Conservation (phyloP, 2,888 invertebrate genomes). For the Drosophila lutescens region DNA sequence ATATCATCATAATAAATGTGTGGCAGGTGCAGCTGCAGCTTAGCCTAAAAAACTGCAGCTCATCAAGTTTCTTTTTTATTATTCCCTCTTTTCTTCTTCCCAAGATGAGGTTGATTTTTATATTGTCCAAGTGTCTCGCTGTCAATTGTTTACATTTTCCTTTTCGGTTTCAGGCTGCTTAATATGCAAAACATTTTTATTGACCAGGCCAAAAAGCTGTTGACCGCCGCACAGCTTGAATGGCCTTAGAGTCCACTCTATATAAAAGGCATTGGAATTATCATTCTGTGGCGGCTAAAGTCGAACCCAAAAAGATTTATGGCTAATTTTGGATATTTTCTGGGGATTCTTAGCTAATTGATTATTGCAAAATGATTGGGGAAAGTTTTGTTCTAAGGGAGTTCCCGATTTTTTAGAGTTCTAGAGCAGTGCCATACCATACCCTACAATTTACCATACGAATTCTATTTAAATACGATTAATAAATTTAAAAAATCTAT, state of each 20-base stretch:
- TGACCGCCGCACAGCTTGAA: conserved; percentile 55
- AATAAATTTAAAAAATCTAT: no score
- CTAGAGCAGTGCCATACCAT: no score
- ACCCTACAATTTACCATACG: no score
- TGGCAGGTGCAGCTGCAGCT: conserved; percentile 50
- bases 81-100: conserved; percentile 25
- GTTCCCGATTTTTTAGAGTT: neutral
- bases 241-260: conserved; percentile 45
- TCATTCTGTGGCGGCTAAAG: conserved; percentile 30
- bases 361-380: neutral
- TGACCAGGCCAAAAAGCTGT: conserved; percentile 66
- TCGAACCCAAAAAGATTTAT: conserved; percentile 7
- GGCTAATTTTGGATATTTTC: neutral
- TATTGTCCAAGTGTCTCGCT: conserved; percentile 24
- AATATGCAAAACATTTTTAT: conserved; percentile 68
- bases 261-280: conserved; percentile 43
- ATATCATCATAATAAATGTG: conserved; percentile 35
- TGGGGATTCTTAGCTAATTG: conserved; percentile 9
- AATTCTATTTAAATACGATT: no score
- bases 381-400: neutral
- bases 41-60: conserved; percentile 47
- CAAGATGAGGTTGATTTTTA: conserved; percentile 28
- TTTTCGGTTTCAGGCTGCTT: conserved; percentile 45
- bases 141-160: conserved; percentile 76
- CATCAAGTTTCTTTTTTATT: conserved; percentile 43